Base-by-base conservation (phyloP, 2,888 invertebrate genomes). In the Siphlonurus alternatus region DNA sequence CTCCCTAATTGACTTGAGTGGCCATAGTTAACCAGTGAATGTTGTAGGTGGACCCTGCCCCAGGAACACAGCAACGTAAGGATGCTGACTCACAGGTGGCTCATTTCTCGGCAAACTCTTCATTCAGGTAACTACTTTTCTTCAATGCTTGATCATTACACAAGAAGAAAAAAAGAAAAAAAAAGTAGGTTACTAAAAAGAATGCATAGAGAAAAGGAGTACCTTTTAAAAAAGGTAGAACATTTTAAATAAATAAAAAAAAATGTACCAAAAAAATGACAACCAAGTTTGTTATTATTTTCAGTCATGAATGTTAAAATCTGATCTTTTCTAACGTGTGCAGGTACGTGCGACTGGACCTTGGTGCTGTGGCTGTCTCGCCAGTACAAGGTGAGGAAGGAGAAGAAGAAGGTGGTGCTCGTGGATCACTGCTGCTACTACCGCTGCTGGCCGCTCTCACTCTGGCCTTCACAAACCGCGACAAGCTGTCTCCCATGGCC, bases 101-200 rank as follows among this genome's bases (percentile, higher is more conserved):
- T 20, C 56, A 56, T 56, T 56, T 56, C 56, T 56, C 56, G 20
- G 56, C 56, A 18, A 56, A 56, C 22, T 56, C 56, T 56, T 56
- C 56, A 56, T 56, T 56, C n/a, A 56, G 56, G 56, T 56, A 56
- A 56, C 7, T 38, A 38, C 15, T 10, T 38, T 38, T 5, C 5
- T 15, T 38, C 15, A 56, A 5, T 56, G n/a, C 10, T 51, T 51
- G 53, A 51, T 51, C n/a, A 51, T 51, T 51, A 51, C 53, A 10
- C n/a, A 51, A 51, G 10, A 15, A 15, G 53, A 51, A 51, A 51
- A 51, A n/a, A n/a, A n/a, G n/a, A n/a, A n/a, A n/a, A n/a, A n/a
- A n/a, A n/a, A n/a, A n/a, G n/a, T n/a, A n/a, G n/a, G n/a, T n/a
- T n/a, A n/a, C n/a, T n/a, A n/a, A n/a, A n/a, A n/a, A n/a, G n/a